A percentile compares a stretch with the other conserved stretches of the same genome.
Conservation (phyloP, 2,888 invertebrate species). For the Camponotus fellah region DNA sequence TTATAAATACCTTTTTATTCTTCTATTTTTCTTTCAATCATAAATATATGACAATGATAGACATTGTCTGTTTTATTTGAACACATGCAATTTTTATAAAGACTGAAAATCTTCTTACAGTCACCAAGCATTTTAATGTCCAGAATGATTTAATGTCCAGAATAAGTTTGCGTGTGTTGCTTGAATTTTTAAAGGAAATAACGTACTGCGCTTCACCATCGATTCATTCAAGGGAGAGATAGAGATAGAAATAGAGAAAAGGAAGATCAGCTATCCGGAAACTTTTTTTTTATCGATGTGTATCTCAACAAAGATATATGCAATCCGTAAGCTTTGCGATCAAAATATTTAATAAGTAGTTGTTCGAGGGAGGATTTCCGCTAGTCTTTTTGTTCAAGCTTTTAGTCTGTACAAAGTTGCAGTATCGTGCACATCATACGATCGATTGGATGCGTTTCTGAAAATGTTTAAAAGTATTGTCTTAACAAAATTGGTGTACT, state of each 20-base stretch:
- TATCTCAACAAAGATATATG: not conserved
- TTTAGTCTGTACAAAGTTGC: not conserved
- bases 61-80: too few species aligned
- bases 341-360: constrained; percentile 36
- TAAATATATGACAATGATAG: too few species aligned
- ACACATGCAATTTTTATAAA: too few species aligned
- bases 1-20: too few species aligned
- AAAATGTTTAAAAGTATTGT: not conserved
- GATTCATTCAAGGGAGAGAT: too few species aligned
- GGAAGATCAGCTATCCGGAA: not conserved
- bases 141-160: not conserved
- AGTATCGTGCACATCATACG: not conserved
- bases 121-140: not conserved
- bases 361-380: not conserved
- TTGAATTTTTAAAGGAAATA: constrained; percentile 42
- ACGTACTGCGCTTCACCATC: not conserved
- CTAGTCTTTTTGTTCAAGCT: not conserved
- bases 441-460: not conserved
- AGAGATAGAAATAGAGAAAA: too few species aligned
- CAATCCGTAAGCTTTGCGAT: not conserved
- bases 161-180: not conserved
- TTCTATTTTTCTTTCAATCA: too few species aligned
- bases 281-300: constrained; percentile 1
- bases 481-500: not conserved
- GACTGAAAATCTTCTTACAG: constrained; percentile 3